Percentiles rank a stretch among this genome's conserved stretches.
Evolutionary conservation across 2,888 invertebrate genomes (phyloP).

Genomic region (Thymelicus lineola): DNA sequence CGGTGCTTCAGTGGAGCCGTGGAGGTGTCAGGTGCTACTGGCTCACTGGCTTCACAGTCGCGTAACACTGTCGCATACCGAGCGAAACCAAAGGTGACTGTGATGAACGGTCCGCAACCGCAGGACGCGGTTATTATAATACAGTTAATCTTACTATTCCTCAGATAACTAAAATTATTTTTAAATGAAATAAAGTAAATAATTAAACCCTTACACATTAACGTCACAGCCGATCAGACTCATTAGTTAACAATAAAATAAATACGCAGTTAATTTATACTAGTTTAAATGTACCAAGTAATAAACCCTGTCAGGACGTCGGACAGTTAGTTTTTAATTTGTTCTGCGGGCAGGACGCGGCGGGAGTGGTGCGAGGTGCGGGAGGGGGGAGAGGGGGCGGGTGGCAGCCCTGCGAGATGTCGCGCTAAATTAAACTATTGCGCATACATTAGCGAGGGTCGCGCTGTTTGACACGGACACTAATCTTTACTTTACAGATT

Average conservation of each 20-base stretch:
- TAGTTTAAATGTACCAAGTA: background rate
- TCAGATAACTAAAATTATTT: background rate
- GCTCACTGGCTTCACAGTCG: too few species aligned
- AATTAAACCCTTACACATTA: too few species aligned
- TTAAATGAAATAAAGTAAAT: too few species aligned
- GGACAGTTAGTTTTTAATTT: slow-evolving; percentile 31
- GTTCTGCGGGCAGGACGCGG: slow-evolving; percentile 7
- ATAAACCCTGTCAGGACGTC: background rate
- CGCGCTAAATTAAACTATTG: slow-evolving; percentile 68
- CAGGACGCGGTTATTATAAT: too few species aligned
- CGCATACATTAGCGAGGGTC: slow-evolving; percentile 55
- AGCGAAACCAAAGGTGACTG: too few species aligned
- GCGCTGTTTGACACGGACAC: slow-evolving; percentile 26
- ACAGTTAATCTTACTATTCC: background rate
- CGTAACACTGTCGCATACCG: too few species aligned
- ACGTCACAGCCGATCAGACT: too few species aligned
- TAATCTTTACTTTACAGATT: slow-evolving; percentile 30
- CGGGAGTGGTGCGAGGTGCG: background rate
- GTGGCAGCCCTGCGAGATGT: slow-evolving; percentile 49
- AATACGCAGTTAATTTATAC: background rate
- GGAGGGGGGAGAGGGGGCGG: background rate
- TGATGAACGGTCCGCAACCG: too few species aligned
- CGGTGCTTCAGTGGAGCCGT: background rate
- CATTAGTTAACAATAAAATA: too few species aligned
- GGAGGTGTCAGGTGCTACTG: background rate